phyloP scores from a whole-genome alignment of 2,797 vertebrate species.

The Morelia viridis region DNA sequence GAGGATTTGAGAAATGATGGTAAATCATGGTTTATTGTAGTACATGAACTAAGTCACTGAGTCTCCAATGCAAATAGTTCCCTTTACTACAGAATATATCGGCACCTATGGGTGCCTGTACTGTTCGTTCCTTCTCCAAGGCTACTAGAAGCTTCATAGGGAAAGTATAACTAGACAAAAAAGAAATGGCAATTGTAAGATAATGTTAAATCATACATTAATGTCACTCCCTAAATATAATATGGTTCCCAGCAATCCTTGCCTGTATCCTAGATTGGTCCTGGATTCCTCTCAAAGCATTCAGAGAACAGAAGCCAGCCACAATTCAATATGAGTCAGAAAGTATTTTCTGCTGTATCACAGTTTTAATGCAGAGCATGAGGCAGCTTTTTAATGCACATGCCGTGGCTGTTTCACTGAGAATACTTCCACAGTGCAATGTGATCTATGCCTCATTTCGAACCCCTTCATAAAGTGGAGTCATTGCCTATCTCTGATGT shows the following conservation, averaged over 20 bases:
- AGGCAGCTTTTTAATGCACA: not conserved
- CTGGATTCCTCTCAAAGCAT: not conserved
- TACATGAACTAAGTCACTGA: not conserved
- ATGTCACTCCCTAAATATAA: not conserved
- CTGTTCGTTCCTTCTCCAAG: not conserved
- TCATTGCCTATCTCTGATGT: not conserved
- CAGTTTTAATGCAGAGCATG: not conserved
- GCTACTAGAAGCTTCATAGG: not conserved
- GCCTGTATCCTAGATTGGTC: not conserved
- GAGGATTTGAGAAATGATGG: not conserved
- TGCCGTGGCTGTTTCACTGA: not conserved
- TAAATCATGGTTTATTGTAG: not conserved
- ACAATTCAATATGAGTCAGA: not conserved
- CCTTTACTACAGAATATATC: not conserved
- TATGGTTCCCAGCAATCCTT: not conserved
- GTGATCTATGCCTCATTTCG: not conserved
- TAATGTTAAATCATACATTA: not conserved
- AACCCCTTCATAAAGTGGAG: not conserved
- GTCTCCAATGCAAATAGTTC: not conserved
- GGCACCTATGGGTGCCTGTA: not conserved
- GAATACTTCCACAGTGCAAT: not conserved
- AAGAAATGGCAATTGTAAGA: not conserved
- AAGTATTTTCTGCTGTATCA: slow-evolving; percentile 12
- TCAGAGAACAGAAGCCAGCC: not conserved
- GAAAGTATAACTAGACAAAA: not conserved